These are phyloP conservation scores for Trogon melanurus DNA, from an alignment of 2,113 vertebrate species.

Conservation along the genomic window DNA sequence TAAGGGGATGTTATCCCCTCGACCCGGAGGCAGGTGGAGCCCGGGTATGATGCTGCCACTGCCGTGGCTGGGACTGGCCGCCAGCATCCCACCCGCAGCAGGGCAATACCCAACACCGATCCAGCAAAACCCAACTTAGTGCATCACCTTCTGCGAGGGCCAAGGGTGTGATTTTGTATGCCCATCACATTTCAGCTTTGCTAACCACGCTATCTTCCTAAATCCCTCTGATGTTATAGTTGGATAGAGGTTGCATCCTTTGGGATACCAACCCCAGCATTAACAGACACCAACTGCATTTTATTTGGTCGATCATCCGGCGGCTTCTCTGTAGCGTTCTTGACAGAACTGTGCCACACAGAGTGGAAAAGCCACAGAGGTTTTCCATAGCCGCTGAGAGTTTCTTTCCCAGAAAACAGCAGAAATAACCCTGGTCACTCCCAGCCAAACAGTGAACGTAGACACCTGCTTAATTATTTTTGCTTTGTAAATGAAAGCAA, in stretches of 20 bases:
- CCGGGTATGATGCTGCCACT: fast-evolving
- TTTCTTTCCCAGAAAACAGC: not conserved
- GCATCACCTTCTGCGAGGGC: fast-evolving
- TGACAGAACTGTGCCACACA: conserved; percentile 25
- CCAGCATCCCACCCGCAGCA: fast-evolving
- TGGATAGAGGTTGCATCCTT: conserved; percentile 10
- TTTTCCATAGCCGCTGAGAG: not conserved
- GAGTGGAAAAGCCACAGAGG: not conserved
- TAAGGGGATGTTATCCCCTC: fast-evolving
- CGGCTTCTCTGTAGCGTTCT: not conserved
- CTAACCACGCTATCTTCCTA: not conserved
- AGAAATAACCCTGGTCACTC: not conserved
- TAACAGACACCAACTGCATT: not conserved
- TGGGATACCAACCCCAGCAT: not conserved
- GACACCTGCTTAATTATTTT: conserved; percentile 69
- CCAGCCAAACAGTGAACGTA: not conserved
- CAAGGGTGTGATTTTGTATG: not conserved
- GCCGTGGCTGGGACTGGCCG: fast-evolving
- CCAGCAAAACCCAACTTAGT: not conserved
- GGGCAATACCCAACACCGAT: fast-evolving
- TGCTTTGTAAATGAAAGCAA: conserved; percentile 46
- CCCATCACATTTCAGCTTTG: not conserved
- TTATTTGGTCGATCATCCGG: not conserved
- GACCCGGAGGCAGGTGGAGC: fast-evolving
- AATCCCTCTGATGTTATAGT: not conserved